Conservation (phyloP, 2,113 vertebrate species). For the Halcyon malimbica region DNA sequence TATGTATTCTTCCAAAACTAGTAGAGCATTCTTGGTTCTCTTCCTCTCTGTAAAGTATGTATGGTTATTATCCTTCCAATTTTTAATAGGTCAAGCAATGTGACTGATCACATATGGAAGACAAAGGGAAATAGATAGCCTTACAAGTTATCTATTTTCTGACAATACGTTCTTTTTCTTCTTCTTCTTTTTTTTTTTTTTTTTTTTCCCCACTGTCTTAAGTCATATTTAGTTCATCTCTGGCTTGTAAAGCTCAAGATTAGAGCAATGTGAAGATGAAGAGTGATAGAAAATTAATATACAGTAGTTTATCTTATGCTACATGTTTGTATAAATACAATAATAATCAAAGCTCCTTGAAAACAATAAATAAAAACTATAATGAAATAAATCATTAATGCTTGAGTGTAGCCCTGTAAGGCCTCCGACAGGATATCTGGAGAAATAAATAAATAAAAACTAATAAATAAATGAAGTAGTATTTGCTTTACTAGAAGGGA, state of each 20-base stretch:
- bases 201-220: not conserved
- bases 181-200: not conserved
- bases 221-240: not conserved
- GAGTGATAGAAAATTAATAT: not conserved
- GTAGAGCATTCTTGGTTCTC: not conserved
- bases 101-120: not conserved
- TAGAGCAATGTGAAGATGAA: slow-evolving; percentile 19
- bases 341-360: not conserved
- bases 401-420: not conserved
- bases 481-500: not conserved
- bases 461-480: not conserved
- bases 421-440: not conserved
- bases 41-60: not conserved
- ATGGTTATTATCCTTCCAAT: not conserved
- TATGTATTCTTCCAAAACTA: not conserved
- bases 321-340: not conserved
- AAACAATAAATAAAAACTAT: not conserved
- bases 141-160: slow-evolving; percentile 4
- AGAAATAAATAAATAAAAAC: not conserved
- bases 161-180: not conserved
- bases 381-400: not conserved
- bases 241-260: not conserved
- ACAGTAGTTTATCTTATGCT: not conserved
- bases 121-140: slow-evolving; percentile 11
- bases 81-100: not conserved